Evolutionary conservation across 1,140 invertebrate genomes (phyloP), one percentile per base, ranked within the genome.

Genomic region (Contarinia nasturtii): DNA sequence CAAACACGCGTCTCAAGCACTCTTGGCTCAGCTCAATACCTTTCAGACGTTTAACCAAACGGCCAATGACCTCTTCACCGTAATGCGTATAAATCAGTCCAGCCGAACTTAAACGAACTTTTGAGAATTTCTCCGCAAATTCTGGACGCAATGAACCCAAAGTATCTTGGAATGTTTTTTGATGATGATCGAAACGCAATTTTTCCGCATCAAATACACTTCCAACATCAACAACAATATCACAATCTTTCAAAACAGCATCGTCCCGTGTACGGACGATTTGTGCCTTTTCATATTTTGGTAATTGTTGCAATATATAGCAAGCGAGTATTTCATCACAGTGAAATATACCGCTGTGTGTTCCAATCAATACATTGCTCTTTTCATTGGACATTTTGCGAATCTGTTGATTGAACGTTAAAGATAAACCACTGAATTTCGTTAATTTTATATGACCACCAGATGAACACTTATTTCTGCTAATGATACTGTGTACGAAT

Each of bases 211-310:
- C 75, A 67, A 84, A 98, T 15, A 78, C 74, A 7, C 73, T 79
- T n/a, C 95, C 95, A 21, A 98, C 93, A 70, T 99, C 95, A 4
- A 99, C 80, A 18, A 98, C 88, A 53, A 98, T 80, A 60, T 96
- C 88, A 70, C 92, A 97, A 5, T 73, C 74, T 12, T 82, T 71
- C 38, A 98, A 67, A 50, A 84, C 57, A 10, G 64, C 57, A 36
- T 52, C 48, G 54, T 77, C 67, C 45, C 73, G 58, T 34, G 73
- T 80, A 65, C 92, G 75, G 8, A 93, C 65, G 55, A 97, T 88
- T 53, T 76, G 65, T 0, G 89, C 84, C 69, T 90, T 70, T 54
- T 79, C 74, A 61, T 84, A 96, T 53, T 80, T 63, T 0, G 85
- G 83, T 3, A 97, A 62, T 44, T 73, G 63, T 62, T 86, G 89